Evolutionary conservation across 2,888 invertebrate species (phyloP).

Genomic region (Aphidius colemani): DNA sequence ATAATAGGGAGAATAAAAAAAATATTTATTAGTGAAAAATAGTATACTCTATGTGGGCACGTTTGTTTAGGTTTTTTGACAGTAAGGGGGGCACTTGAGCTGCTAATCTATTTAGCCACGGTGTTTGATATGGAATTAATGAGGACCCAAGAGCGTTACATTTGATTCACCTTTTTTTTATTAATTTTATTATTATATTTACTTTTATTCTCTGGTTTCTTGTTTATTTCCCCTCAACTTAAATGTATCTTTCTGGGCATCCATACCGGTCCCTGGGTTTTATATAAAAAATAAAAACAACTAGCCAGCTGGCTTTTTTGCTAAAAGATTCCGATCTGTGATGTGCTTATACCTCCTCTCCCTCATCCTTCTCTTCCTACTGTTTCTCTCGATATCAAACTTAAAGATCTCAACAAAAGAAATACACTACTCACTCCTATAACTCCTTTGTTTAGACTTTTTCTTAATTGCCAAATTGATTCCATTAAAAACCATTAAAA

Average conservation of each 20-base stretch:
- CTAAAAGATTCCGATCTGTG: neutral
- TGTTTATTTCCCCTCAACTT: neutral
- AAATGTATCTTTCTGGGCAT: neutral
- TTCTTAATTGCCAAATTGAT: conserved; percentile 16
- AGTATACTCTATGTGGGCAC: conserved; percentile 33
- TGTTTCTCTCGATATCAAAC: no score
- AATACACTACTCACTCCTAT: conserved; percentile 3
- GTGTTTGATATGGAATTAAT: conserved; percentile 61
- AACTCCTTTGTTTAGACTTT: conserved; percentile 14
- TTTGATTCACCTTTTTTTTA: conserved; percentile 30
- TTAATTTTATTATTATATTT: neutral
- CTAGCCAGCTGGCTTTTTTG: conserved; percentile 17
- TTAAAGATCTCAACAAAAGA: no score
- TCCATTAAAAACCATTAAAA: neutral
- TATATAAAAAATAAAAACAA: neutral
- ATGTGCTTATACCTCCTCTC: no score
- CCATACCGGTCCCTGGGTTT: neutral
- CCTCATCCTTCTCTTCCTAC: no score
- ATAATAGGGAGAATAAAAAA: conserved; percentile 24
- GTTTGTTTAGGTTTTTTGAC: conserved; percentile 49
- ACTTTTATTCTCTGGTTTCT: no score
- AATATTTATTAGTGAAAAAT: conserved; percentile 28
- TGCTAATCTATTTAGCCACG: conserved; percentile 59
- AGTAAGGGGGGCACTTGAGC: conserved; percentile 47
- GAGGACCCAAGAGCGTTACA: conserved; percentile 42